Base-by-base conservation (phyloP, 2,797 vertebrate species). In the Enteromius fasciolatus region DNA sequence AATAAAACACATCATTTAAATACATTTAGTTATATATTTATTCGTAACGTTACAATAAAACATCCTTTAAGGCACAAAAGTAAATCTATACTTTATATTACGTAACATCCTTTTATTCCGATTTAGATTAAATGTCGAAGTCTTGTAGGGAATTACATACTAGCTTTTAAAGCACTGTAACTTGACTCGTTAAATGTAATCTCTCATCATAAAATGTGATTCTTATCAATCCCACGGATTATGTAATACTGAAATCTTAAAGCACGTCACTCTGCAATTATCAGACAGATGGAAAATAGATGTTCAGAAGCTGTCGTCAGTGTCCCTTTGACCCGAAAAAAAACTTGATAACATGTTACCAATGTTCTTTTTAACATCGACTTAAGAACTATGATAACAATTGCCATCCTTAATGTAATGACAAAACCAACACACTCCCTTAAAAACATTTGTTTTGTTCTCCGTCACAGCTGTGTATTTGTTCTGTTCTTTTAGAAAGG, bases 271-370 rank as follows among this genome's bases (percentile, higher is more conserved):
- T 44, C 31, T 44, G 15, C 54, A 36, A 10, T 76, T 76, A 80
- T 84, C 83, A 61, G 78, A 69, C 78, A 39, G 70, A 80, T 61
- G 59, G 28, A 75, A 61, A 61, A 80, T 36, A 44, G 36, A 59
- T 48, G 39, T 33, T 46, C 68, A 46, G 20, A 75, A 44, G 46
- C n/a, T 83, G 31, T 44, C 48, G 48, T 57, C 82, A 84, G 33
- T 66, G 5, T 33, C 70, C 14, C 57, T 33, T 73, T 64, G 70
- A 80, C 52, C 63, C 5, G 46, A 59, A 54, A 41, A 28, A 63
- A 63, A 1, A 1, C 2, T 1, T 25, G 70, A 84, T 59, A 59
- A 80, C 70, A 17, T n/a, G 11, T 64, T 39, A 39, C 80, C 61
- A 15, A 10, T 31, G 36, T 70, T 28, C 64, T 76, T 68, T n/a